Conservation (phyloP, 2,797 vertebrate genomes). For the Argentina silus region DNA sequence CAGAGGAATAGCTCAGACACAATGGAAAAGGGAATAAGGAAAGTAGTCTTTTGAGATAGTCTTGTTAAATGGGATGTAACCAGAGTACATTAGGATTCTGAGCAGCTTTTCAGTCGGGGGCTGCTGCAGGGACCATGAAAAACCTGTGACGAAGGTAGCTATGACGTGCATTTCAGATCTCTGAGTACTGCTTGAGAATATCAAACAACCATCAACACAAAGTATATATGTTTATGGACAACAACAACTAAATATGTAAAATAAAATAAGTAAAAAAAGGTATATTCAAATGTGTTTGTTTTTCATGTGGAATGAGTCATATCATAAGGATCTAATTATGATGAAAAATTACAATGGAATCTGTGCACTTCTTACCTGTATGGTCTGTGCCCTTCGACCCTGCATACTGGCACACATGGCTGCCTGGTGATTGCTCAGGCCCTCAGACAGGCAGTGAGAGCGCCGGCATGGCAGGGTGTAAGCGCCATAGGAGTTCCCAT, state of each 20-base stretch:
- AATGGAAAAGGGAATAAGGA: background rate
- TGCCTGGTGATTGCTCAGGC: slow-evolving; percentile 79
- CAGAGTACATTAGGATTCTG: background rate
- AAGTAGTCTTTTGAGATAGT: background rate
- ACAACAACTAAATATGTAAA: too few species aligned
- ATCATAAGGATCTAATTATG: too few species aligned
- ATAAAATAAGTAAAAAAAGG: too few species aligned
- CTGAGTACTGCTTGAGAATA: background rate
- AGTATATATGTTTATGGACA: too few species aligned
- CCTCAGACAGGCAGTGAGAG: slow-evolving; percentile 95
- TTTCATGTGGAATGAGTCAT: too few species aligned
- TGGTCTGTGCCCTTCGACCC: slow-evolving; percentile 92
- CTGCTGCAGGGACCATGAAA: too few species aligned
- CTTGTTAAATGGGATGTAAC: background rate
- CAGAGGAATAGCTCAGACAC: background rate
- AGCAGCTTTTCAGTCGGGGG: background rate
- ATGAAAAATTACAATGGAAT: too few species aligned
- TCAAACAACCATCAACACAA: background rate
- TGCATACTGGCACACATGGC: slow-evolving; percentile 87
- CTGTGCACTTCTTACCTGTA: slow-evolving; percentile 80
- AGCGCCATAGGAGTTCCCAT: slow-evolving; percentile 82
- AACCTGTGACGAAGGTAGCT: too few species aligned
- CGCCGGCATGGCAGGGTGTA: slow-evolving; percentile 95
- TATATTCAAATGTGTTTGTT: too few species aligned
- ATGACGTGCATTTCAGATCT: background rate